A percentile compares a stretch with the other conserved stretches of the same genome.
Conservation (phyloP, 37 sponge, comb jelly and placozoan species). For the Beroe ovata region DNA sequence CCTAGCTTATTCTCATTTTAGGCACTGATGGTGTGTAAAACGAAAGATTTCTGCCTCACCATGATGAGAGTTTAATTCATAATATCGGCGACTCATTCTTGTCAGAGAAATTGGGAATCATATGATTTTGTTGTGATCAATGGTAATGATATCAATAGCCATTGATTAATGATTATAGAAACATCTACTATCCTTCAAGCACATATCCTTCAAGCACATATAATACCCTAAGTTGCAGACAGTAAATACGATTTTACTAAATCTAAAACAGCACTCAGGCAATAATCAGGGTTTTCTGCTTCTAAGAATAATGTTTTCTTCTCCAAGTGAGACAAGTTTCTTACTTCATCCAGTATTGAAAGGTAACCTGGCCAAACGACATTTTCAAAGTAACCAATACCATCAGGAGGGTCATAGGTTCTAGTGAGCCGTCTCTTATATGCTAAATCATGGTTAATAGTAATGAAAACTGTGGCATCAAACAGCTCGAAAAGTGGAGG, state of each 20-base stretch:
- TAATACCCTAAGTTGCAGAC: neutral
- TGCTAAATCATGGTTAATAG: constrained; percentile 16
- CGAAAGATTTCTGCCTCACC: too few relatives aligned
- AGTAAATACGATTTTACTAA: neutral
- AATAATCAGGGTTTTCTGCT: constrained; percentile 11
- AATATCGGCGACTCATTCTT: too few relatives aligned
- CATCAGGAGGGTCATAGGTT: constrained; percentile 55
- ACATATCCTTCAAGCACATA: too few relatives aligned
- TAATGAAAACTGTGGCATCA: constrained; percentile 1
- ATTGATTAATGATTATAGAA: too few relatives aligned
- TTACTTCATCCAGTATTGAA: neutral
- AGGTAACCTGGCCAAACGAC: constrained; percentile 40
- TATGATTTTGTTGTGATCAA: too few relatives aligned
- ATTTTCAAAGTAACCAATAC: constrained; percentile 50
- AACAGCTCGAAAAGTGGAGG: constrained; percentile 21
- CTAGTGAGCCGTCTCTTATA: constrained; percentile 16
- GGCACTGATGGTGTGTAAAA: too few relatives aligned
- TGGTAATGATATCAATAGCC: too few relatives aligned
- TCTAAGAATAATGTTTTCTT: neutral
- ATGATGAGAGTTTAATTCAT: too few relatives aligned
- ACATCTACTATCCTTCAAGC: too few relatives aligned
- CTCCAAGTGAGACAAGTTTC: neutral
- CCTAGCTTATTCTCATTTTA: too few relatives aligned
- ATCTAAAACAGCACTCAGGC: neutral
- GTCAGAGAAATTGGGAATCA: too few relatives aligned